Conservation (phyloP, 2,888 invertebrate genomes). For the Phyllotreta cruciferae region DNA sequence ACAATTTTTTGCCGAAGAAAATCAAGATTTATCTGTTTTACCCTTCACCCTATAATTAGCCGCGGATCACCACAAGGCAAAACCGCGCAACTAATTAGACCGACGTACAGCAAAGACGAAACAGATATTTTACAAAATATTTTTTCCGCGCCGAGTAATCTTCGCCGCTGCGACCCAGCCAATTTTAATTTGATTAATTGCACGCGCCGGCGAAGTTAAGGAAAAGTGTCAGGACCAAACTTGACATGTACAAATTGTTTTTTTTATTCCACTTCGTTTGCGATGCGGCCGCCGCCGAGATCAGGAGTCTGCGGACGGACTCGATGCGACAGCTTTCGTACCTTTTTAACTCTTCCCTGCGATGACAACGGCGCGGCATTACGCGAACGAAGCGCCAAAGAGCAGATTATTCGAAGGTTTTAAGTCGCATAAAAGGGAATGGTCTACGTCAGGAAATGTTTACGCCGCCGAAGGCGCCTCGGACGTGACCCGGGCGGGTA, state of each 20-base stretch:
- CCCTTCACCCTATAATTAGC: too few relatives aligned
- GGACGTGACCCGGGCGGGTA: too few relatives aligned
- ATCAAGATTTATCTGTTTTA: too few relatives aligned
- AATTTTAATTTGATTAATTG: slow-evolving; percentile 12
- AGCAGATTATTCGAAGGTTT: not conserved
- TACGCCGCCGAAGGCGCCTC: too few relatives aligned
- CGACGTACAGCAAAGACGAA: too few relatives aligned
- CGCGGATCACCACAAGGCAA: too few relatives aligned
- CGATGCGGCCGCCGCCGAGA: not conserved
- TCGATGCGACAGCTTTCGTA: slow-evolving; percentile 12
- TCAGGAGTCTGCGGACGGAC: slow-evolving; percentile 8
- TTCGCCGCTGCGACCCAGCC: not conserved
- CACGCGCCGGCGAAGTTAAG: slow-evolving; percentile 1
- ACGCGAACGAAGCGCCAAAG: slow-evolving; percentile 4
- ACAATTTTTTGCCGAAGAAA: too few relatives aligned
- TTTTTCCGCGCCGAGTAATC: not conserved
- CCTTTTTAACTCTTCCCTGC: slow-evolving; percentile 10
- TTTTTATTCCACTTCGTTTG: slow-evolving; percentile 8
- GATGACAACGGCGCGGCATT: not conserved
- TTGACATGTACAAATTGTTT: slow-evolving; percentile 15
- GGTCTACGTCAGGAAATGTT: not conserved
- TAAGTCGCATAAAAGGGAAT: slow-evolving; percentile 4
- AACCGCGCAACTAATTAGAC: too few relatives aligned
- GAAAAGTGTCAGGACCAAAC: slow-evolving; percentile 8
- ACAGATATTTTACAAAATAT: not conserved